Evolutionary conservation across 2,113 vertebrate genomes (phyloP), one percentile per base, ranked within the genome.

Genomic region (Prochilodus magdalenae): DNA sequence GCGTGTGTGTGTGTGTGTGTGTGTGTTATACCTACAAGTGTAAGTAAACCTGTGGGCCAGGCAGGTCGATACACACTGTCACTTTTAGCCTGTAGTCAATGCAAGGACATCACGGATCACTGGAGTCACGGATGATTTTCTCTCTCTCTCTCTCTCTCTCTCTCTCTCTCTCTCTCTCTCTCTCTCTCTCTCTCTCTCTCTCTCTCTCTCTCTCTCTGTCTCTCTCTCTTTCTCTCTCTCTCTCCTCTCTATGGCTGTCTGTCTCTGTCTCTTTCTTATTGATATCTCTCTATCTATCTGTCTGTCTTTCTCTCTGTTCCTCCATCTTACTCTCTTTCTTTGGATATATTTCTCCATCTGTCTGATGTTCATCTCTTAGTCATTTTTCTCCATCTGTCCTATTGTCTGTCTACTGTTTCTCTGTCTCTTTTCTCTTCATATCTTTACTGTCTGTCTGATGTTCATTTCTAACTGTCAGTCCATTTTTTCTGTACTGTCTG

Each of bases 41-140:
- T 36, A 22, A 22, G 7, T 22, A 22, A 40, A 67, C 4, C 20
- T 44, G 1, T 5, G 13, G 66, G 66, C 26, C 2, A 27, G 49
- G n/a, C 15, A 18, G 30, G 30, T 69, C 10, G 15, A 55, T 60
- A 27, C 33, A 40, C 20, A 15, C 20, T 40, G 66, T 69, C 36
- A 70, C 10, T 24, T 44, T 70, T 36, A 44, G 33, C 24, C 8
- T 36, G 36, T 13, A 24, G 33, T 69, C 49, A 69, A 57, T 24
- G 29, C 66, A 78, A 78, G 44, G n/a, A 44, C 51, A 71, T 79
- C 55, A 70, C 16, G 47, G 49, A 70, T 44, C 51, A 59, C 30
- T 71, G 18, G 63, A 71, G 29, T 24, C n/a, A n/a, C n/a, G 18
- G 0, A 4, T 13, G n/a, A n/a, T n/a, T n/a, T n/a, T 27, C 14